phyloP scores from a whole-genome alignment of 2,113 vertebrate genomes.

The Pterocles orientalis region DNA sequence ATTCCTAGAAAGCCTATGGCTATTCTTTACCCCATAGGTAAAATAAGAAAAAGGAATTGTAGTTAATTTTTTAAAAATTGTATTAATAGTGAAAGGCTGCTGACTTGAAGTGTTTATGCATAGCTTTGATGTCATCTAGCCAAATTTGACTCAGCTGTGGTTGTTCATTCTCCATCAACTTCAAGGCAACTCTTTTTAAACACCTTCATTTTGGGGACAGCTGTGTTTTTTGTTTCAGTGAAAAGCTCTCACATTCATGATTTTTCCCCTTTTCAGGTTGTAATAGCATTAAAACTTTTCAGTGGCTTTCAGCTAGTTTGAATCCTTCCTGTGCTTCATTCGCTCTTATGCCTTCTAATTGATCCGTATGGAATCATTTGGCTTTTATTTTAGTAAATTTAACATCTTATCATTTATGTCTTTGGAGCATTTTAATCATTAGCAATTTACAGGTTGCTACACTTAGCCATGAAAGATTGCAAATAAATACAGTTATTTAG shows the following conservation, averaged over 20 bases:
- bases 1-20: not conserved
- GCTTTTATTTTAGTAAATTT: not conserved
- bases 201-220: not conserved
- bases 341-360: not conserved
- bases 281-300: not conserved
- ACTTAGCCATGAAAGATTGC: not conserved
- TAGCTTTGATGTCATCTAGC: not conserved
- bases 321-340: not conserved
- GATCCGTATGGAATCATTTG: not conserved
- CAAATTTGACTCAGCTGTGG: not conserved
- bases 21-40: not conserved
- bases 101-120: not conserved
- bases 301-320: not conserved
- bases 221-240: slow-evolving; percentile 18
- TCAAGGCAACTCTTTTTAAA: slow-evolving; percentile 6
- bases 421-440: not conserved
- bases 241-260: not conserved
- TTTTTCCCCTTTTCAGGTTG: not conserved
- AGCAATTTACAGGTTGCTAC: not conserved
- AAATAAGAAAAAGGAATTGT: not conserved
- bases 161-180: not conserved
- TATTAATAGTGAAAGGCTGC: slow-evolving; percentile 9
- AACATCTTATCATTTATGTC: not conserved
- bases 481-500: not conserved
- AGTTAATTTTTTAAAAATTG: not conserved